Evolutionary conservation across 2,888 invertebrate species (phyloP).

Genomic region (Pelosia muscerda): DNA sequence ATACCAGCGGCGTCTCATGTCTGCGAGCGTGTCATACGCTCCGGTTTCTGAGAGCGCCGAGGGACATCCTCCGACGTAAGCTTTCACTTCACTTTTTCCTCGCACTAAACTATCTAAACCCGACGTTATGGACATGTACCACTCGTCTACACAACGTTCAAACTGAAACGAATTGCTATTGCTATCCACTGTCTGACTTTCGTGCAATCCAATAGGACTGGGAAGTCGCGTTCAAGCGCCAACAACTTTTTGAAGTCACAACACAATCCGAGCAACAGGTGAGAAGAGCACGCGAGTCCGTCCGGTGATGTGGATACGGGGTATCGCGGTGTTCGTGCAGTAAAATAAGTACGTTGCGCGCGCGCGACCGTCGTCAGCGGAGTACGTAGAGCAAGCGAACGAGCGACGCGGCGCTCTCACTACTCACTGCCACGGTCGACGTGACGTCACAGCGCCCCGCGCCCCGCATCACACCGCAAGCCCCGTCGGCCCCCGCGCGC

Average conservation of each 20-base stretch:
- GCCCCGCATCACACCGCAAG: conserved; percentile 53
- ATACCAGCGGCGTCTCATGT: conserved; percentile 93
- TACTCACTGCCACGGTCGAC: conserved; percentile 86
- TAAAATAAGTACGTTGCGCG: conserved; percentile 77
- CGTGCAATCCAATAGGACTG: conserved; percentile 64
- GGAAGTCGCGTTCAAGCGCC: conserved; percentile 48
- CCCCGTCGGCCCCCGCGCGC: conserved; percentile 62
- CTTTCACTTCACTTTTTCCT: conserved; percentile 84
- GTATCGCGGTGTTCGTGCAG: conserved; percentile 69
- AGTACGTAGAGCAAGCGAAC: conserved; percentile 82
- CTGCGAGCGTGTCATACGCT: conserved; percentile 82
- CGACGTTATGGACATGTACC: conserved; percentile 77
- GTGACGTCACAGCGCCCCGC: conserved; percentile 80
- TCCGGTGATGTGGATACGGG: conserved; percentile 65
- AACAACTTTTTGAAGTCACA: conserved; percentile 68
- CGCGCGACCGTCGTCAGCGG: conserved; percentile 83
- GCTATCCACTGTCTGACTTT: conserved; percentile 69
- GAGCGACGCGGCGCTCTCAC: conserved; percentile 81
- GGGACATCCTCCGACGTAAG: conserved; percentile 81
- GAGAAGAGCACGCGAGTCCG: conserved; percentile 70
- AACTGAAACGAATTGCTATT: conserved; percentile 74
- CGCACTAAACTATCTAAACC: conserved; percentile 81
- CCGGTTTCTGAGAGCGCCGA: conserved; percentile 73
- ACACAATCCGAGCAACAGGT: conserved; percentile 79
- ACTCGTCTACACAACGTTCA: conserved; percentile 71